These are phyloP conservation scores for Jacana jacana DNA, from an alignment of 2,113 vertebrate species.

Conservation along the genomic window DNA sequence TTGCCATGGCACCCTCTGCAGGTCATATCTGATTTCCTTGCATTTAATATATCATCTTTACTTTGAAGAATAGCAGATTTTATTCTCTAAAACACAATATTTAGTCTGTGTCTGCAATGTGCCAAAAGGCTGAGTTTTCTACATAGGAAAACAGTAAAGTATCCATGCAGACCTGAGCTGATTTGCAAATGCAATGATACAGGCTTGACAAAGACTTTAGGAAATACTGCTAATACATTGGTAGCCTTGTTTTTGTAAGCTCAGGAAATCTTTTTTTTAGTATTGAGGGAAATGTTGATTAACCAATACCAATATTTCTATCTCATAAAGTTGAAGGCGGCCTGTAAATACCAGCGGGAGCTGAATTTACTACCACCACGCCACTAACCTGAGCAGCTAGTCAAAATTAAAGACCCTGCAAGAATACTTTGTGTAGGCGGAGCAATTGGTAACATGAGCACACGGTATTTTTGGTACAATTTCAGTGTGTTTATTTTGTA, in stretches of 20 bases:
- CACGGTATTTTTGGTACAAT: background rate
- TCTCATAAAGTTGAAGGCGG: background rate
- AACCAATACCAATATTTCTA: background rate
- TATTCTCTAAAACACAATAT: background rate
- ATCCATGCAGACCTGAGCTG: background rate
- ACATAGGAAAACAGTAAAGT: background rate
- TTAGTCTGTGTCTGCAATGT: background rate
- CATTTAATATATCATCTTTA: background rate
- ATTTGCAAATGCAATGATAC: background rate
- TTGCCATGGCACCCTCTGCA: constrained; percentile 11
- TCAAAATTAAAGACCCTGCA: background rate
- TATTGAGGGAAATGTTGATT: background rate
- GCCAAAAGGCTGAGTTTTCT: background rate
- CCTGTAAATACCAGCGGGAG: background rate
- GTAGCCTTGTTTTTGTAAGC: background rate
- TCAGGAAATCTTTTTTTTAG: background rate
- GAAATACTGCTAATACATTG: background rate
- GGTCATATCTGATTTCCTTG: background rate
- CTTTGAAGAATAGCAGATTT: background rate
- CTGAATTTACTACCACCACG: background rate
- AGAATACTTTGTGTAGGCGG: background rate
- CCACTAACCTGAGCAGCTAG: background rate
- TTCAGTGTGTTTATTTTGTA: background rate
- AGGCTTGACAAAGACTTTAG: background rate
- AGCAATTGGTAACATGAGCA: background rate